Evolutionary conservation across 2,797 vertebrate genomes (phyloP), one percentile per base, ranked within the genome.

Genomic region (Tachyglossus aculeatus): DNA sequence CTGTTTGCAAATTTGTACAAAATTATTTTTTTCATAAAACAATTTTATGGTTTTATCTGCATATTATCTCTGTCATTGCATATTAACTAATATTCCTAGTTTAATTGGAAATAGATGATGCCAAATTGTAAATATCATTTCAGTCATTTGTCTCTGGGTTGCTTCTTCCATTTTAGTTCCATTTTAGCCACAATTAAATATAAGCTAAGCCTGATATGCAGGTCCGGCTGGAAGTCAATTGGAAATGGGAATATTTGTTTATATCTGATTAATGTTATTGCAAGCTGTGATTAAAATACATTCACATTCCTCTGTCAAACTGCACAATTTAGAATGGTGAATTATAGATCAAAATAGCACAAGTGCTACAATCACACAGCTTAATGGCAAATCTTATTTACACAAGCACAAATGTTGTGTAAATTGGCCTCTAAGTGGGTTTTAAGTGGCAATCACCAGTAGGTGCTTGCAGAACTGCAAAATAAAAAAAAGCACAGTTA

Each of bases 91-190:
- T 68, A 85, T 44, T 48, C 15, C 13, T 5, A 19, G 18, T 85
- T 86, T 92, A 88, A 88, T 77, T 90, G 83, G 82, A 90, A 82
- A 82, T 50, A 56, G 60, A 69, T 71, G 4, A 4, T 58, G 76
- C 79, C 87, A 80, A 81, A 62, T 68, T 78, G 79, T 84, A 83
- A 86, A 86, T 82, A 59, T 80, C 70, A 65, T 77, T 88, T 65
- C 80, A 67, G 82, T 85, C 76, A 85, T 89, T 88, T 80, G 72
- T 89, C 83, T 83, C 61, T 37, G 31, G 32, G 7, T 7, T 4
- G 65, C 62, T 33, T 67, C 36, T 62, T 71, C 55, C 64, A 1
- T 24, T 12, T 45, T 36, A 51, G 43, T 62, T 71, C 55, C 64
- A 1, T 24, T 12, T 45, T 36, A 51, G 43, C 15, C 33, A 45